These are phyloP conservation scores for Monopis laevigella DNA, from an alignment of 2,888 invertebrate species.

Conservation along the genomic window DNA sequence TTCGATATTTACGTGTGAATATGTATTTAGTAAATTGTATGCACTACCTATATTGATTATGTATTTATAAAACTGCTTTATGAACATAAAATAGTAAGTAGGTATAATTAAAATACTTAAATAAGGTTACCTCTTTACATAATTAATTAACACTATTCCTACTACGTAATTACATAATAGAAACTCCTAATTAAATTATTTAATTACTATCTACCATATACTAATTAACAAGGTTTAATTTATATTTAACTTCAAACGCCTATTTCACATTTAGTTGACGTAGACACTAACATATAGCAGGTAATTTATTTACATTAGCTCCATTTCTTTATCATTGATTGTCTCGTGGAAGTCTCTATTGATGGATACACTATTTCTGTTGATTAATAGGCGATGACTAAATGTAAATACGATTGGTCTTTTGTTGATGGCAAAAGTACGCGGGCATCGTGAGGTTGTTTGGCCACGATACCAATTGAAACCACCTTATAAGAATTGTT, in stretches of 20 bases:
- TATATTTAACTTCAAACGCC: not conserved
- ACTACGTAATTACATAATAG: too few species aligned
- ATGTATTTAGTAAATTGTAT: too few species aligned
- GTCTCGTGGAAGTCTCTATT: conserved; percentile 40
- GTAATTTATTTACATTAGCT: conserved; percentile 65
- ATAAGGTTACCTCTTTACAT: too few species aligned
- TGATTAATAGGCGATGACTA: conserved; percentile 52
- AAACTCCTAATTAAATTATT: too few species aligned
- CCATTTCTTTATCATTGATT: conserved; percentile 62
- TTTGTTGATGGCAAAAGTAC: conserved; percentile 27
- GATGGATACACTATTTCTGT: conserved; percentile 33
- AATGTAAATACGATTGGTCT: conserved; percentile 56
- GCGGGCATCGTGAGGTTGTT: conserved; percentile 25
- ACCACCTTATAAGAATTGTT: not conserved
- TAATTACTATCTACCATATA: too few species aligned
- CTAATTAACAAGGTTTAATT: too few species aligned
- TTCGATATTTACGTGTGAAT: too few species aligned
- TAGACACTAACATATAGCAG: conserved; percentile 55
- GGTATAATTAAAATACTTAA: too few species aligned
- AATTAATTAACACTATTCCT: too few species aligned
- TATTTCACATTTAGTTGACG: conserved; percentile 11
- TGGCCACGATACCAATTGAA: conserved; percentile 28
- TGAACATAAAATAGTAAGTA: too few species aligned
- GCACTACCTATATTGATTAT: too few species aligned
- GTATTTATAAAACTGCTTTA: too few species aligned